Conservation (phyloP, 2,113 vertebrate species). For the Paralichthys olivaceus region DNA sequence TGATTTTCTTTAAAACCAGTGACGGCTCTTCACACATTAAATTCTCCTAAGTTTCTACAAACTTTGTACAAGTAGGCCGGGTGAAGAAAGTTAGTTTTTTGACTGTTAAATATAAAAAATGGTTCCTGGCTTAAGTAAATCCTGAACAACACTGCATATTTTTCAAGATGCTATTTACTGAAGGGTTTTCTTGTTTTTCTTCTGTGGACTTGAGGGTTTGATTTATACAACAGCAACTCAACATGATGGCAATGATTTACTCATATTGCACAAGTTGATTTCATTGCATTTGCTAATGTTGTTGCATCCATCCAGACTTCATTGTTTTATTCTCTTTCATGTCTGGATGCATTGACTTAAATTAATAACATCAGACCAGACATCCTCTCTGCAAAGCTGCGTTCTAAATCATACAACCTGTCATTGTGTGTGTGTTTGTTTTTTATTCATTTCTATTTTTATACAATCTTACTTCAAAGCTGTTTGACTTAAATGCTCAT, state of each 20-base stretch:
- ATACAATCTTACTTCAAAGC: not conserved
- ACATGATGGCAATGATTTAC: not conserved
- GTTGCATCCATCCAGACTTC: not conserved
- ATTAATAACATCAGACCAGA: not conserved
- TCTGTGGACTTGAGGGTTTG: not conserved
- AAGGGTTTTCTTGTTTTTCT: not conserved
- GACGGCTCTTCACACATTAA: too few species aligned
- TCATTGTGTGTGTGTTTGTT: not conserved
- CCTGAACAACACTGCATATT: not conserved
- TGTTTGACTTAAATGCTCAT: not conserved
- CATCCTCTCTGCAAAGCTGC: not conserved
- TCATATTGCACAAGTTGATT: not conserved
- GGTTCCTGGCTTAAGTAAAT: too few species aligned
- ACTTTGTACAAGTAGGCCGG: too few species aligned
- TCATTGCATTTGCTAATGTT: not conserved
- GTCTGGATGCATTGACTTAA: not conserved
- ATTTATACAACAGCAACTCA: not conserved
- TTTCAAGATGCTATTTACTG: not conserved
- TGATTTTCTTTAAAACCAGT: too few species aligned
- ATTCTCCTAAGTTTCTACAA: too few species aligned
- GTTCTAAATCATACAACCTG: not conserved
- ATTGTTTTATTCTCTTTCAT: conserved; percentile 5
- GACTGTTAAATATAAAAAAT: too few species aligned
- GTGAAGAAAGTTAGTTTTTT: too few species aligned
- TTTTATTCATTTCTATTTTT: not conserved